Evolutionary conservation across 2,797 vertebrate genomes (phyloP), one percentile per base, ranked within the genome.

Genomic region (Thunnus albacares): DNA sequence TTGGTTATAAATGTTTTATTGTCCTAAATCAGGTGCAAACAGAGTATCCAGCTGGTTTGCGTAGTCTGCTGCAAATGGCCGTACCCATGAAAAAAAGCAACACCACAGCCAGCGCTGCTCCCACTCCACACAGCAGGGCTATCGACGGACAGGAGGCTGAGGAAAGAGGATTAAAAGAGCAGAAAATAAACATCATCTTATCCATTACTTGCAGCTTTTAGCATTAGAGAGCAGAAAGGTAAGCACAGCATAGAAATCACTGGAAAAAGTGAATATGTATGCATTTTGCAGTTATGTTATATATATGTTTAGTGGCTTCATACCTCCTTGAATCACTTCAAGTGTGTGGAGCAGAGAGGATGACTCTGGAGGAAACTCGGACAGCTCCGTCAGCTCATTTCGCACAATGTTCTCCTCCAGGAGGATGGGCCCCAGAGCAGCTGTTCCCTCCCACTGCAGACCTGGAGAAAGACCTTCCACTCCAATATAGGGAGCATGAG

Each of bases 351-450:
- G 69, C 60, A 13, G 62, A 28, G 51, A 13, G 18, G 28, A 24
- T 2, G 41, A 45, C 59, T 78, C 58, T 20, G 43, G 57, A 59
- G 59, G 65, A 49, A 58, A 26, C 62, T 73, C n/a, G 1, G 64
- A 17, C 4, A 4, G 41, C 45, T 67, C 56, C 0, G 52, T 33
- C 56, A 57, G 60, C n/a, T 70, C 68, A 14, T 78, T 71, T 2
- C 5, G 4, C 22, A 38, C 38, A 24, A 60, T 2, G 20, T 3
- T 20, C 11, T 76, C 69, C 75, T 84, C 24, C 64, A 91, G 38
- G n/a, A 81, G 47, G 71, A 95, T 77, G 5, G 92, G 93, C 13
- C 90, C 90, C n/a, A 93, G 45, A 18, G 58, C 49, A 0, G 69
- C 84, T 0, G 45, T 73, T 6, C 26, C 87, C 47, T 86, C 88